Evolutionary conservation across 64 coral and sea anemone genomes (phyloP), one percentile per base, ranked within the genome.

Genomic region (Catalaphyllia jardinei): DNA sequence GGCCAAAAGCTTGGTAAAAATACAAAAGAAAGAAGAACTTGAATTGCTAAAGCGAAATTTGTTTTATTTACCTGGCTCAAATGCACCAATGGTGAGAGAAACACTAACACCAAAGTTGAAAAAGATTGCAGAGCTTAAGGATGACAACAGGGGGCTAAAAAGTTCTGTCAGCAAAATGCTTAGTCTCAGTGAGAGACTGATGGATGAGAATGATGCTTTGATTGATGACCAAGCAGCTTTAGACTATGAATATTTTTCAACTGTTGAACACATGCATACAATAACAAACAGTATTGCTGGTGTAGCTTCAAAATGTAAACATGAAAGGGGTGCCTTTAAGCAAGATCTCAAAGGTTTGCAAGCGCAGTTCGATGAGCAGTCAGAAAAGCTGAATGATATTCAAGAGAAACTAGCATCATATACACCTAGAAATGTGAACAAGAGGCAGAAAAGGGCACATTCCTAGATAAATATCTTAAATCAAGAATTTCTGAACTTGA

Each of bases 351-450:
- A 80, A 89, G 52, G 60, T 89, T 89, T 89, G 76, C 76, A 89
- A 33, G 87, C 33, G 27, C 76, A 80, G 42, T 89, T 89, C 78
- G 64, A 74, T 72, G 60, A 80, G 16, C 88, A 89, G 22, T 89
- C 88, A 50, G 88, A 89, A 15, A 80, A 89, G 78, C 88, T 89
- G 51, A 89, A 89, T 25, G 33, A 67, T 50, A 89, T 89, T 88
- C 86, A 88, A 31, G 76, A 17, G 60, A 80, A 89, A 80, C 88
- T 89, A 64, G 88, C 38, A 39, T 39, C 38, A 2, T 39, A 39
- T 39, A 39, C 38, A 39, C 38, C 38, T 39, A 39, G 38, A 39
- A 39, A 39, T 39, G 38, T 39, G 38, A 39, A 39, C 2, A 39
- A 39, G 38, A 39, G 38, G 38, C 38, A 39, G 38, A 3, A 39